phyloP scores from a whole-genome alignment of 2,888 invertebrate species.

The Rutpela maculata region DNA sequence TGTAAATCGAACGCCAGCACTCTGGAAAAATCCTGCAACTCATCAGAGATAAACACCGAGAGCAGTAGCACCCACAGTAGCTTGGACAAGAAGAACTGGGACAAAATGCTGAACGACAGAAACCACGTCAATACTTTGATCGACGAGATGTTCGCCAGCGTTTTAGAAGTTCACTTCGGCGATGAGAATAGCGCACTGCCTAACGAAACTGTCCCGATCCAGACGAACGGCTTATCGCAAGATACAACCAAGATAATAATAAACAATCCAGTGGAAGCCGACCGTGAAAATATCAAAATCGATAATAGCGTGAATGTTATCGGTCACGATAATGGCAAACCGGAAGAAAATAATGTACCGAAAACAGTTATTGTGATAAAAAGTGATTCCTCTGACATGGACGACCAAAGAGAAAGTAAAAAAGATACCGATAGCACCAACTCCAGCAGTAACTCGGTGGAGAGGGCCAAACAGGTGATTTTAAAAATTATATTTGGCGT shows the following conservation, averaged over 20 bases:
- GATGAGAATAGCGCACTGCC: constrained; percentile 50
- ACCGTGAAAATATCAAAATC: constrained; percentile 57
- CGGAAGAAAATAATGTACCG: constrained; percentile 33
- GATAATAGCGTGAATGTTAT: constrained; percentile 40
- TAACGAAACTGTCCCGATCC: constrained; percentile 28
- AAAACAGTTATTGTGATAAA: constrained; percentile 57
- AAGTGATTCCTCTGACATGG: constrained; percentile 43
- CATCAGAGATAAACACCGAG: constrained; percentile 42
- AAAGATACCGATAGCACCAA: background rate
- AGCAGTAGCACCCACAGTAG: constrained; percentile 46
- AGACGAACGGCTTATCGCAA: constrained; percentile 48
- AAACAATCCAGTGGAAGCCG: constrained; percentile 45
- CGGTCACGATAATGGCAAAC: background rate
- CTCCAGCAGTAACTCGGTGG: constrained; percentile 30
- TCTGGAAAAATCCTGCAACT: constrained; percentile 42
- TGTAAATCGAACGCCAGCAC: constrained; percentile 44
- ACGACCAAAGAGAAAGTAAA: constrained; percentile 9
- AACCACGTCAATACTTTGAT: constrained; percentile 72
- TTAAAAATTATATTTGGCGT: background rate
- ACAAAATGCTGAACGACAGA: constrained; percentile 66
- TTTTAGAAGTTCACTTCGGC: constrained; percentile 66
- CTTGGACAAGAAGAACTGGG: constrained; percentile 56
- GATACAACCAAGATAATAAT: constrained; percentile 55
- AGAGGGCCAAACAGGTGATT: constrained; percentile 39
- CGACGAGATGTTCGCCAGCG: constrained; percentile 72